Evolutionary conservation across 2,888 invertebrate genomes (phyloP).

Genomic region (Parnassius glacialis): DNA sequence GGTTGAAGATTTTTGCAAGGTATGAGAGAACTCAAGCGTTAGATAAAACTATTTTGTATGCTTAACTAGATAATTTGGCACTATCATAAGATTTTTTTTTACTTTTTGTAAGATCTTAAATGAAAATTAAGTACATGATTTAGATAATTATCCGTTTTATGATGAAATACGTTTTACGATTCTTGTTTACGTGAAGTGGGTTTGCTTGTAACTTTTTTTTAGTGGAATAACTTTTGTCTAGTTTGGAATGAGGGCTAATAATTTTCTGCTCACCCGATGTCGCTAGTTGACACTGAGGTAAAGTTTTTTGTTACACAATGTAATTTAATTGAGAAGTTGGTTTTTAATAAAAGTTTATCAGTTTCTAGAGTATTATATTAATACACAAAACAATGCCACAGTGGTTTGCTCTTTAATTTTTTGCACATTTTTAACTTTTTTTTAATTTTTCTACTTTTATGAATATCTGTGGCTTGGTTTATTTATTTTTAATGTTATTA

Average conservation of each 20-base stretch:
- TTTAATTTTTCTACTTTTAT: no score
- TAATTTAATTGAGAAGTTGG: no score
- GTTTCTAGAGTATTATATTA: no score
- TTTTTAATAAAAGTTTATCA: no score
- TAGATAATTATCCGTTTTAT: not conserved
- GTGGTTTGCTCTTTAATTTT: no score
- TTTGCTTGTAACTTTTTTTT: not conserved
- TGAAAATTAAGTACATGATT: not conserved
- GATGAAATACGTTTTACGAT: not conserved
- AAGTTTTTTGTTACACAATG: no score
- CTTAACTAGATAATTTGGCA: slow-evolving; percentile 38
- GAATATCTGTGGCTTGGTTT: no score
- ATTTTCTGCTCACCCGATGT: no score
- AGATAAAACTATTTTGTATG: slow-evolving; percentile 52
- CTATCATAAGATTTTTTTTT: slow-evolving; percentile 29
- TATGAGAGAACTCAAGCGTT: slow-evolving; percentile 41
- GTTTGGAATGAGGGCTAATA: not conserved
- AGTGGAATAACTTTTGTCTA: not conserved
- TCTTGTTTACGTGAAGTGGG: not conserved
- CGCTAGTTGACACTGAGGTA: no score
- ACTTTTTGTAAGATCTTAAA: slow-evolving; percentile 5
- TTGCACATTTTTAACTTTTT: no score
- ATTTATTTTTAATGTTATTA: no score
- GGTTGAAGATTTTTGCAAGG: slow-evolving; percentile 46
- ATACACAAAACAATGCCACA: no score